These are phyloP conservation scores for Oryctes rhinoceros DNA, from an alignment of 1,140 invertebrate genomes.

Conservation along the genomic window DNA sequence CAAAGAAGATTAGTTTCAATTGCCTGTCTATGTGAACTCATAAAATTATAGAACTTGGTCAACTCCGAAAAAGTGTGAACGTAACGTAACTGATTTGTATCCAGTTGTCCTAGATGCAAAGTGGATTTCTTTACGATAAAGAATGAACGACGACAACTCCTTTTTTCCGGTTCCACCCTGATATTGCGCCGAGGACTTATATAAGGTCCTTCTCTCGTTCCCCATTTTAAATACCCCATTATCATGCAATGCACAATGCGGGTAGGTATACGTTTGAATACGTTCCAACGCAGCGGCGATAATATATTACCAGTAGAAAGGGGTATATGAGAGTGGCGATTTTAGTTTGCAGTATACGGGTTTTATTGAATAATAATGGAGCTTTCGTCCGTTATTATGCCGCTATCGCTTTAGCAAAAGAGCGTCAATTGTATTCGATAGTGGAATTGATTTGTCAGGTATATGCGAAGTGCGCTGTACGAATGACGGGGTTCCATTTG, in stretches of 20 bases:
- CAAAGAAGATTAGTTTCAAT: too few species aligned
- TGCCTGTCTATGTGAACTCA: too few species aligned
- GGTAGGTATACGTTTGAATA: conserved; percentile 15
- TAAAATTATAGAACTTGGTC: too few species aligned
- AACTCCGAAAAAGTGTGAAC: too few species aligned
- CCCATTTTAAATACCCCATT: conserved; percentile 7
- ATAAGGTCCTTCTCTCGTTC: background rate
- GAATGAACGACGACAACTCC: background rate
- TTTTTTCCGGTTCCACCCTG: background rate
- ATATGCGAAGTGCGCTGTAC: background rate
- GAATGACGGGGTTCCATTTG: background rate
- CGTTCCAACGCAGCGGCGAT: background rate
- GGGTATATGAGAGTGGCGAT: background rate
- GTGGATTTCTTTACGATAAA: background rate
- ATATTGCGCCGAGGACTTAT: background rate
- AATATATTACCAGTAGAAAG: background rate
- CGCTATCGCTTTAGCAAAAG: background rate
- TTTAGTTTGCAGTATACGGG: conserved; percentile 4
- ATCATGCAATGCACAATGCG: conserved; percentile 21
- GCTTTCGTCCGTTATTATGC: background rate
- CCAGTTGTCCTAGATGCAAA: background rate
- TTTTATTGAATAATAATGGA: conserved; percentile 23
- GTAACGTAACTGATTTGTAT: too few species aligned
- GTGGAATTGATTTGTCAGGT: conserved; percentile 7
- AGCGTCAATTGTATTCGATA: background rate